Base-by-base conservation (phyloP, 2,888 invertebrate genomes). In the Mylabris sibirica region DNA sequence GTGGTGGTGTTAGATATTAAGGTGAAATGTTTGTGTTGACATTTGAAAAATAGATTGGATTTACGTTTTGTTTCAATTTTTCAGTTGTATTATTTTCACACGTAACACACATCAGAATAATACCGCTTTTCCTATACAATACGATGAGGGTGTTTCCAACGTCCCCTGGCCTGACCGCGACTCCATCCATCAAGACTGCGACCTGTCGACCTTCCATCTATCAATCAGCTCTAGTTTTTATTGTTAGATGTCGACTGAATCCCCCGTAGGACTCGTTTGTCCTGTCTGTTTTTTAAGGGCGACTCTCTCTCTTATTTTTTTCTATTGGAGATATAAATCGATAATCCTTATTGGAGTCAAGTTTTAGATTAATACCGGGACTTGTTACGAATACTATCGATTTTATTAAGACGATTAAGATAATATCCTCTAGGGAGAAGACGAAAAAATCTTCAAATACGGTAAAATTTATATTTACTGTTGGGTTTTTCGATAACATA, bases 171-270 rank as follows among this genome's bases (percentile, higher is more conserved):
- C 77, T 76, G 77, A 76, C 80, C 76, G 76, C 77, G 70, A 75
- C 77, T 79, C 78, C 82, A 83, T 83, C 81, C 78, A 82, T 83
- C 83, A 83, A 77, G 77, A 74, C 20, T 76, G 75, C 80, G 81
- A 79, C 81, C 81, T 77, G 73, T 72, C 77, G 79, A 80, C 78
- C 70, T 79, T 78, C 72, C 74, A 75, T 75, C 80, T 79, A 83
- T 83, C 83, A 82, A 82, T 82, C 83, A 83, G 80, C 72, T 72
- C 74, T 72, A 76, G 76, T 80, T 81, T 81, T 81, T 80, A 80
- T 80, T 78, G 77, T 79, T 78, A 74, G 66, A 73, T 74, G 57
- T 71, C 74, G 71, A 74, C 68, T 72, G 69, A 68, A 66, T 71
- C 70, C 38, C 60, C 24, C 60, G 62, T 59, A 65, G 61, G 70